Conservation (phyloP, 2,797 vertebrate genomes). For the Sebastes trivittatus region DNA sequence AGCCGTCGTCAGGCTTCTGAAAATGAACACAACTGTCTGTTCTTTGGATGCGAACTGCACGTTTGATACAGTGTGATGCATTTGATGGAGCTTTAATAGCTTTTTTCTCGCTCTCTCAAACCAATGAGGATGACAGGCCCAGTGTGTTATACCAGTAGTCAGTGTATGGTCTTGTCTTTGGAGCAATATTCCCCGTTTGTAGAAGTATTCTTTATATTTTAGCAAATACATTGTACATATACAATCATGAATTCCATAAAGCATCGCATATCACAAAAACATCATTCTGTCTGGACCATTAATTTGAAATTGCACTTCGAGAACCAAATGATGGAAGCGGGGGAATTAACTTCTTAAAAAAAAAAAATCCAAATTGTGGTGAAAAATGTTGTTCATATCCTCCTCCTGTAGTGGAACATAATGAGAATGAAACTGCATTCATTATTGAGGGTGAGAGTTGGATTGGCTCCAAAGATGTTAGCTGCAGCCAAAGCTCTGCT, state of each 20-base stretch:
- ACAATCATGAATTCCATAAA: background rate
- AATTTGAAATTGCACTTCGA: background rate
- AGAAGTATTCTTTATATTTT: background rate
- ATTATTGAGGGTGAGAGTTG: constrained; percentile 59
- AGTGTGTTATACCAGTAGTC: background rate
- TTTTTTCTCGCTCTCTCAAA: background rate
- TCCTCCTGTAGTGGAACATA: constrained; percentile 40
- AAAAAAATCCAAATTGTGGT: constrained; percentile 32
- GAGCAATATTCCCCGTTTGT: background rate
- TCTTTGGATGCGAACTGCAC: constrained; percentile 14
- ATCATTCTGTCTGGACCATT: no score
- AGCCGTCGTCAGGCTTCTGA: background rate
- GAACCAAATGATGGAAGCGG: constrained; percentile 1
- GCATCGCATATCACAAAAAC: background rate
- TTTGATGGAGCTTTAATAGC: constrained; percentile 22
- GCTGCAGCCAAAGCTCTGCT: constrained; percentile 46
- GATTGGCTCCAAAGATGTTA: constrained; percentile 56
- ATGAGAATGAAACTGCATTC: constrained; percentile 55
- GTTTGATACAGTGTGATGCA: constrained; percentile 9
- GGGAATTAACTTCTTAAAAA: background rate
- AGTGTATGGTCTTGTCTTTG: background rate
- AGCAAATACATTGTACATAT: background rate
- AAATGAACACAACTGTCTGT: constrained; percentile 41
- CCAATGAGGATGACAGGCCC: background rate
- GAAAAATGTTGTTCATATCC: constrained; percentile 54